A percentile compares a stretch with the other conserved stretches of the same genome.
phyloP scores from a whole-genome alignment of 1,140 invertebrate genomes.

The Ylistrum balloti region DNA sequence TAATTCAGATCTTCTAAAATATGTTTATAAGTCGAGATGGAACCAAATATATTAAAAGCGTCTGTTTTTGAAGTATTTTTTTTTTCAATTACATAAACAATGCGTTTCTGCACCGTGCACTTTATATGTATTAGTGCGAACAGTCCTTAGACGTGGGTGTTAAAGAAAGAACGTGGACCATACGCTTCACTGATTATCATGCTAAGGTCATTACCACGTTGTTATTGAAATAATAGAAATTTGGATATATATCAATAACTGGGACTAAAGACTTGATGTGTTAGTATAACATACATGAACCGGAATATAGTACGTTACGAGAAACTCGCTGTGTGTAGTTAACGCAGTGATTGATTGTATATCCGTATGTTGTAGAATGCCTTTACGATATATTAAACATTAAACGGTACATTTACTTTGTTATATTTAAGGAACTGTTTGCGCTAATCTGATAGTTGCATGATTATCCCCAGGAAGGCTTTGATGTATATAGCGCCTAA shows the following conservation, averaged over 20 bases:
- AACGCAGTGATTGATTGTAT: too few relatives aligned
- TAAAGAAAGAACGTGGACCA: not conserved
- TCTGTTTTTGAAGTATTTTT: not conserved
- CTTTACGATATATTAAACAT: too few relatives aligned
- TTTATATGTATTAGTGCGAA: not conserved
- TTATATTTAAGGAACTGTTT: too few relatives aligned
- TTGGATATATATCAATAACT: slow-evolving; percentile 9
- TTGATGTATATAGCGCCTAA: too few relatives aligned
- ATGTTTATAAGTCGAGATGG: not conserved
- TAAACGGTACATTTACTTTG: too few relatives aligned
- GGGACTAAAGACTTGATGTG: not conserved
- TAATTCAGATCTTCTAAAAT: too few relatives aligned
- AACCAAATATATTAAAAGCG: not conserved
- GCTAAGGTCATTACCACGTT: not conserved
- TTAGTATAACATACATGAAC: not conserved
- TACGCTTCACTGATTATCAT: not conserved
- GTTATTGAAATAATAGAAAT: not conserved
- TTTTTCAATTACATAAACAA: too few relatives aligned
- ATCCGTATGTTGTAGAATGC: too few relatives aligned
- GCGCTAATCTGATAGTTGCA: too few relatives aligned
- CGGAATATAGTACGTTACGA: too few relatives aligned
- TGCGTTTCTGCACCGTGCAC: not conserved
- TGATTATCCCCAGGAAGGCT: too few relatives aligned
- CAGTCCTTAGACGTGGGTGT: not conserved
- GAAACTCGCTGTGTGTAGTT: too few relatives aligned